Percentiles rank a stretch among this genome's conserved stretches.
Evolutionary conservation across 2,888 invertebrate genomes (phyloP).

Genomic region (Agrenia bidenticulata): DNA sequence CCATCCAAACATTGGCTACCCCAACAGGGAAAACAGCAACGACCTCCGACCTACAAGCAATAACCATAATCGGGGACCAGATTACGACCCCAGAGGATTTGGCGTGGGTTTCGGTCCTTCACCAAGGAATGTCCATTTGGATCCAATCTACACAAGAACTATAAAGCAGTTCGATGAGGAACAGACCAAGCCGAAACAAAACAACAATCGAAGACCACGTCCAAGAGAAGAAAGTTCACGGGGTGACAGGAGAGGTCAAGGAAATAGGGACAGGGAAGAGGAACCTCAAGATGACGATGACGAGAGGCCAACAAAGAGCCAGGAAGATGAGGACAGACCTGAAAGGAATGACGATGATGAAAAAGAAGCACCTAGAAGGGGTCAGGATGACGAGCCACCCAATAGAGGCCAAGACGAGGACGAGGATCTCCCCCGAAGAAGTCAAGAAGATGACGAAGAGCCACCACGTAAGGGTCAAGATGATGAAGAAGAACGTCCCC

Average conservation of each 20-base stretch:
- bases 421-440: not conserved
- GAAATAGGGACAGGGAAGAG: not conserved
- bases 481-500: slow-evolving; percentile 20
- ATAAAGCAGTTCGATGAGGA: slow-evolving; percentile 49
- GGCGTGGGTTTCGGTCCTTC: slow-evolving; percentile 42
- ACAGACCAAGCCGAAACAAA: not conserved
- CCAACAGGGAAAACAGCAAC: not conserved
- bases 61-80: slow-evolving; percentile 20
- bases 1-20: slow-evolving; percentile 41
- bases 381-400: slow-evolving; percentile 5
- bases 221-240: not conserved
- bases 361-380: not conserved
- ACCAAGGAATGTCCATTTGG: slow-evolving; percentile 37
- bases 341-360: slow-evolving; percentile 3
- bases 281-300: not conserved
- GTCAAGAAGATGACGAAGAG: slow-evolving; percentile 10
- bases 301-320: not conserved
- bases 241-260: not conserved
- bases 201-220: not conserved
- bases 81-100: slow-evolving; percentile 41
- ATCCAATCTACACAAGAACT: slow-evolving; percentile 51
- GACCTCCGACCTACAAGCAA: slow-evolving; percentile 1
- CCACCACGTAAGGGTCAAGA: slow-evolving; percentile 14
- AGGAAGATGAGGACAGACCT: not conserved
- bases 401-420: not conserved